Percentiles rank a stretch among this genome's conserved stretches.
Conservation (phyloP, 1,140 invertebrate species). For the Achroia grisella region DNA sequence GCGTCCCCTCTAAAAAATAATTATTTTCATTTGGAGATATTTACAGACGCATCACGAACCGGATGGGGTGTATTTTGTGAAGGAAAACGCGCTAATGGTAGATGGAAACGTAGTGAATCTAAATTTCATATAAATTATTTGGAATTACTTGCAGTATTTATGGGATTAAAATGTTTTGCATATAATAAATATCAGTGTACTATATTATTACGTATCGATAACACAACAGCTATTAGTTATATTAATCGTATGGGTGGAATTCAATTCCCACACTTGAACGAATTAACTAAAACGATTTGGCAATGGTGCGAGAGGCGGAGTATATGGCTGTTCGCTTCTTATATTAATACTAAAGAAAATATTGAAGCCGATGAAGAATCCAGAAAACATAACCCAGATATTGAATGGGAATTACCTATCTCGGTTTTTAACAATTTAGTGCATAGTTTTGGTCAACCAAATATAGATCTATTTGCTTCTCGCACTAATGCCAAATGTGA, state of each 20-base stretch:
- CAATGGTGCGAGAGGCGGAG: not conserved
- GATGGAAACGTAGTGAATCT: not conserved
- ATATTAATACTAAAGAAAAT: conserved; percentile 4
- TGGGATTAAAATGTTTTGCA: conserved; percentile 1
- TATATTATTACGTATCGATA: conserved; percentile 1
- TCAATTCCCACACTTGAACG: not conserved
- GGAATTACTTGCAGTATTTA: conserved; percentile 1
- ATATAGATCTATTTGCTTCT: conserved; percentile 2
- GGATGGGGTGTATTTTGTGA: conserved; percentile 1
- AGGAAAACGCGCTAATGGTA: not conserved
- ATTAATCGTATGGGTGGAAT: conserved; percentile 2
- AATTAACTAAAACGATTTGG: not conserved
- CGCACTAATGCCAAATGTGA: not conserved
- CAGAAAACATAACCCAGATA: not conserved
- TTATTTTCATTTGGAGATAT: not conserved
- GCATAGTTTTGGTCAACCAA: not conserved
- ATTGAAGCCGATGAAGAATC: conserved; percentile 1
- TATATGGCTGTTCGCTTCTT: not conserved
- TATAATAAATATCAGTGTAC: not conserved
- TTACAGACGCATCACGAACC: conserved; percentile 2
- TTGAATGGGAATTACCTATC: conserved; percentile 2
- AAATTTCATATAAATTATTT: conserved; percentile 1
- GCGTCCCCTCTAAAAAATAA: not conserved
- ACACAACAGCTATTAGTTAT: not conserved
- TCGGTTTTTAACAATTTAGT: not conserved